A percentile compares a stretch with the other conserved stretches of the same genome.
phyloP scores from a whole-genome alignment of 2,113 vertebrate genomes.

The Boulengerochromis microlepis region DNA sequence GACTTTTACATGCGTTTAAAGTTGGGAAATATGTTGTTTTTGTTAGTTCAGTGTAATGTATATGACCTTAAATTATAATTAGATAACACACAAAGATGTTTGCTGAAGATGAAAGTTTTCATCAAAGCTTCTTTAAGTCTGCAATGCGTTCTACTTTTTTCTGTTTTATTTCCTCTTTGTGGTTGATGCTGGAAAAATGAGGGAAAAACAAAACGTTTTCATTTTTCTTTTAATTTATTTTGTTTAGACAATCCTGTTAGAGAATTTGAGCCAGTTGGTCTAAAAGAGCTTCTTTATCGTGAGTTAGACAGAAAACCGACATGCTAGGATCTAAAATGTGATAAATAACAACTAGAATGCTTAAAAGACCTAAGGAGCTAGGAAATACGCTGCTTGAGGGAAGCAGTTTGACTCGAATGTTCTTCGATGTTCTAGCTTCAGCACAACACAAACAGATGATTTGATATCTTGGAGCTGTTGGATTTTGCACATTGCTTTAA shows the following conservation, averaged over 20 bases:
- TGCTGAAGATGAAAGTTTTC: not conserved
- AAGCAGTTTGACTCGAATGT: not conserved
- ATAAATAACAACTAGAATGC: not conserved
- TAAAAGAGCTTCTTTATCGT: not conserved
- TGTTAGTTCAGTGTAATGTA: not conserved
- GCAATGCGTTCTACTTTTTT: not conserved
- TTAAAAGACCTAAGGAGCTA: too few relatives aligned
- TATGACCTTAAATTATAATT: constrained; percentile 24
- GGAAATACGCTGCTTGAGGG: not conserved
- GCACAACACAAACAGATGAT: not conserved
- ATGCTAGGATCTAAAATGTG: not conserved
- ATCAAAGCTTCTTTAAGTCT: not conserved
- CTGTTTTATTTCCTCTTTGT: not conserved
- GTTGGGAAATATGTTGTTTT: constrained; percentile 15
- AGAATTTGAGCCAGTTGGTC: not conserved
- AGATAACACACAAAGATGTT: not conserved
- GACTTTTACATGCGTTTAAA: not conserved
- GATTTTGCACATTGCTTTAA: not conserved
- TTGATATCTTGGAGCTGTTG: not conserved
- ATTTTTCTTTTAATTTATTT: not conserved
- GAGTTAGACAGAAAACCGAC: not conserved
- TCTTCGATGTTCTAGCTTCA: not conserved
- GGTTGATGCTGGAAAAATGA: not conserved
- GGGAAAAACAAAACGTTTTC: not conserved
- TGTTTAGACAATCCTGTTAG: not conserved